Evolutionary conservation across 2,113 vertebrate species (phyloP).

Genomic region (Penelope pileata): DNA sequence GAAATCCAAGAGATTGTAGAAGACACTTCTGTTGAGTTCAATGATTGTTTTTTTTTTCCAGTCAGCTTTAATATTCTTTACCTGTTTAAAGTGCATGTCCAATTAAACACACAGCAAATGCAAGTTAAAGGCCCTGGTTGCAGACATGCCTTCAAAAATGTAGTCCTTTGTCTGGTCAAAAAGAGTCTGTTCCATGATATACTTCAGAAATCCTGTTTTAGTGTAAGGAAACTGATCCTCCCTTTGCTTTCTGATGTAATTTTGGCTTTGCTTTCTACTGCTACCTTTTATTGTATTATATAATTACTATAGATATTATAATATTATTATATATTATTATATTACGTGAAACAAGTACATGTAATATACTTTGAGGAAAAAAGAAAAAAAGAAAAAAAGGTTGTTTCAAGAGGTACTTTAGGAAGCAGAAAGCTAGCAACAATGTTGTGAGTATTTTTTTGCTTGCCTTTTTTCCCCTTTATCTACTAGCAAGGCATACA

Average conservation of each 20-base stretch:
- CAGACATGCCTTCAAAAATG: neutral
- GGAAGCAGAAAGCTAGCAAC: neutral
- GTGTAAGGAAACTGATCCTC: neutral
- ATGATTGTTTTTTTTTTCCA: neutral
- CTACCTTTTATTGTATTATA: too few relatives aligned
- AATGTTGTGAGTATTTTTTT: rapidly evolving
- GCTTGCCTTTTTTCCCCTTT: neutral
- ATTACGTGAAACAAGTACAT: neutral
- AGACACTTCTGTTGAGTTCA: neutral
- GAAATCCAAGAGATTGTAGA: neutral
- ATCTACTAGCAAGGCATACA: neutral
- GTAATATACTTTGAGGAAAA: neutral
- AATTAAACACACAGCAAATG: neutral
- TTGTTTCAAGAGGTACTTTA: neutral
- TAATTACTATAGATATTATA: too few relatives aligned
- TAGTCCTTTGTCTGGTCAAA: neutral
- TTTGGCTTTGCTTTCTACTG: neutral
- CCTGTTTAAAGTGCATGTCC: neutral
- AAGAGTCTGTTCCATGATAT: neutral
- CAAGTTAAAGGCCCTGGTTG: neutral
- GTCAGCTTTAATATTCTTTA: neutral
- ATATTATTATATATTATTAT: too few relatives aligned
- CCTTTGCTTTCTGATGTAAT: neutral
- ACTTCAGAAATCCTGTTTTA: neutral
- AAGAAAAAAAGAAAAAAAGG: neutral